Evolutionary conservation across 2,113 vertebrate genomes (phyloP).

Genomic region (Prionailurus bengalensis): DNA sequence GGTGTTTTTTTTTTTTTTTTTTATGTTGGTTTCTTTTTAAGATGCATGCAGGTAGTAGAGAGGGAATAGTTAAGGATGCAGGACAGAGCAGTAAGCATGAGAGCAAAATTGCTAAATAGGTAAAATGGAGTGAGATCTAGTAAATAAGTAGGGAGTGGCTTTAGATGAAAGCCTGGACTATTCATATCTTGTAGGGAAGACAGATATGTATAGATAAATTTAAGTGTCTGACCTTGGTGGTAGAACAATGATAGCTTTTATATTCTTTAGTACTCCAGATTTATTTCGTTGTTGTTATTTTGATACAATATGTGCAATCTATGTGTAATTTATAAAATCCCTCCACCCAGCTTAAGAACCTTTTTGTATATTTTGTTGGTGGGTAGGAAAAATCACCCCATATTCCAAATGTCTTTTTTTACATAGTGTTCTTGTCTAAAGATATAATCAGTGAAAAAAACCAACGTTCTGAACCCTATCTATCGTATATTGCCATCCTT

Average conservation of each 20-base stretch:
- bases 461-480: neutral
- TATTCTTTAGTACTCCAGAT: constrained; percentile 2
- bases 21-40: constrained; percentile 9
- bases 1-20: neutral
- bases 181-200: neutral
- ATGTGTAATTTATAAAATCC: constrained; percentile 45
- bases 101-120: neutral
- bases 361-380: constrained; percentile 33
- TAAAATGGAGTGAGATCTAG: neutral
- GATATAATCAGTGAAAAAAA: constrained; percentile 40
- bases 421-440: constrained; percentile 30
- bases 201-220: neutral
- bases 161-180: neutral
- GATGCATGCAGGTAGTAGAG: neutral
- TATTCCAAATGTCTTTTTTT: neutral
- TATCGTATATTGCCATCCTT: constrained; percentile 40
- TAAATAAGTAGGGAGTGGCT: neutral
- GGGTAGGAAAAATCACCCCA: neutral
- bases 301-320: constrained; percentile 6
- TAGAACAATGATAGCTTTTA: neutral
- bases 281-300: constrained; percentile 60
- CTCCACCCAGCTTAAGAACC: constrained; percentile 31
- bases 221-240: constrained; percentile 6
- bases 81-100: neutral
- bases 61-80: neutral